Conservation (phyloP, 2,113 vertebrate species). For the Chascanopsetta lugubris region DNA sequence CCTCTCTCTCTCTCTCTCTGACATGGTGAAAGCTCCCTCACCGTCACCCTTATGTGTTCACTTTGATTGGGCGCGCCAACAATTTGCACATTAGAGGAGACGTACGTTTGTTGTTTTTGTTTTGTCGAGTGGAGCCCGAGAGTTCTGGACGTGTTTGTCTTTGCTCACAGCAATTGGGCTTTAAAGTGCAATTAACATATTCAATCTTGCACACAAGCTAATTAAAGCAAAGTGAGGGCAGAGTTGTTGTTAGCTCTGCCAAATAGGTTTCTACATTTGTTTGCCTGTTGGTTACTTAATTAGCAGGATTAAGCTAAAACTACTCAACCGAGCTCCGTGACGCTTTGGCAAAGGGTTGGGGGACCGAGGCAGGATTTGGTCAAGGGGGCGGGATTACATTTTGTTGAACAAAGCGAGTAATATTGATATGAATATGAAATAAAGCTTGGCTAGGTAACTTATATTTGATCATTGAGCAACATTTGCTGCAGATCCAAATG, state of each 20-base stretch:
- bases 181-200: conserved; percentile 21
- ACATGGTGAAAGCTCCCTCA: conserved; percentile 38
- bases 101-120: conserved; percentile 11
- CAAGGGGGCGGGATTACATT: too few relatives aligned
- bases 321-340: too few relatives aligned
- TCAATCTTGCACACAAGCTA: conserved; percentile 24
- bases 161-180: conserved; percentile 2
- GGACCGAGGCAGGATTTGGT: too few relatives aligned
- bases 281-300: not conserved
- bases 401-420: too few relatives aligned
- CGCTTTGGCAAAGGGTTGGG: too few relatives aligned
- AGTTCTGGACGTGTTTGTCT: conserved; percentile 15
- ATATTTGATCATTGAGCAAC: too few relatives aligned
- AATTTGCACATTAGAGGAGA: conserved; percentile 34
- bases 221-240: conserved; percentile 20
- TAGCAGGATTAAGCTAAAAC: not conserved
- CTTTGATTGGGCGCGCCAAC: not conserved
- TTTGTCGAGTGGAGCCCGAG: not conserved
- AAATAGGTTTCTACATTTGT: not conserved
- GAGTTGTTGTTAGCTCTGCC: not conserved
- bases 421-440: too few relatives aligned
- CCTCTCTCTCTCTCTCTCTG: conserved; percentile 21
- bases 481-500: too few relatives aligned
- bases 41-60: conserved; percentile 2
- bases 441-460: too few relatives aligned